Base-by-base conservation (phyloP, 1,140 invertebrate species). In the Cyrtorhinus lividipennis region DNA sequence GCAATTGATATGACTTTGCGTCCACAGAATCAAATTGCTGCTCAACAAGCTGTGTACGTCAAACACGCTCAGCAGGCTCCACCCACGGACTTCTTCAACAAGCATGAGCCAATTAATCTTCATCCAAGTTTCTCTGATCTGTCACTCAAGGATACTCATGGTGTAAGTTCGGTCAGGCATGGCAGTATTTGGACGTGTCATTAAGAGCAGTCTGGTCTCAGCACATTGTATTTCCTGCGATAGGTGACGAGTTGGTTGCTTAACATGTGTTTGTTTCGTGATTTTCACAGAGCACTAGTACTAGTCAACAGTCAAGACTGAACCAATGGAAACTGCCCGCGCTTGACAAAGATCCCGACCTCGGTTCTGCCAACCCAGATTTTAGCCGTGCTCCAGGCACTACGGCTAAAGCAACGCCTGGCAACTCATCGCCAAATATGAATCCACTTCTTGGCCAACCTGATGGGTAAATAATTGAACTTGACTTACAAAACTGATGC, bases 311-410 rank as follows among this genome's bases (percentile, higher is more conserved):
- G 72, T 95, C 91, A 23, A 81, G 92, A 67, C 80, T 95, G 65
- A 92, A 82, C 69, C 92, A 95, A 75, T 95, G 92, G 92, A 94
- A 93, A 73, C 76, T 92, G 69, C 87, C 90, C 24, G 86, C 88
- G 62, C 77, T 92, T 69, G 91, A 93, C 71, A 93, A 94, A 72
- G 84, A 85, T 65, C 68, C 71, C 65, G 83, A 82, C 65, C 81
- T 84, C 59, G 79, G 76, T 18, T 68, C 67, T 3, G 71, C 68
- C 2, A 82, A 81, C 59, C 48, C 8, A 53, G 90, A 93, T 71
- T 92, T 95, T 73, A 92, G 90, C 71, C 84, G 92, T 64, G 92
- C 91, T 58, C 90, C 91, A 10, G 93, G 92, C 64, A 85, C 88
- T 62, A 83, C 85, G 22, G 81, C 85, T 61, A 90, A 90, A 71